These are phyloP conservation scores for Coluber constrictor DNA, from an alignment of 2,797 vertebrate genomes.

Conservation along the genomic window DNA sequence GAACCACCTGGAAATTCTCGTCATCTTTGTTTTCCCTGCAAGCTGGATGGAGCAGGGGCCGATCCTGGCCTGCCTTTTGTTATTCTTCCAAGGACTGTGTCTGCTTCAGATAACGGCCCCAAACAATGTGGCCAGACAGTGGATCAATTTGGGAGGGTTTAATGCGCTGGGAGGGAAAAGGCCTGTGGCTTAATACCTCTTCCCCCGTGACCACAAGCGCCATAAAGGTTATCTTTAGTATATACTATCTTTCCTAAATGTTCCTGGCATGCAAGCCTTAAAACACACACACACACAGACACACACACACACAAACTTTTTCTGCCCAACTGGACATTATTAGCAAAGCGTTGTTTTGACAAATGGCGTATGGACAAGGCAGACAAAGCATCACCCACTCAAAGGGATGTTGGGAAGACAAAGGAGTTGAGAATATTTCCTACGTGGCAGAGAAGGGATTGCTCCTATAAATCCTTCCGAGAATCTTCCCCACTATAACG, in stretches of 20 bases:
- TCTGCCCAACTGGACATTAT: neutral
- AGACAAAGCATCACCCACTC: neutral
- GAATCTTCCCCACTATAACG: too few relatives aligned
- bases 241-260: neutral
- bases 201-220: neutral
- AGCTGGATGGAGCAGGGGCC: neutral
- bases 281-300: neutral
- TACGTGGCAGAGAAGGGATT: neutral
- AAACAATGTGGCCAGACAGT: neutral
- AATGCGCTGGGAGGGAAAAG: neutral
- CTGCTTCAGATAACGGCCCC: neutral
- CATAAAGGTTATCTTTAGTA: neutral
- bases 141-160: neutral
- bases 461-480: neutral
- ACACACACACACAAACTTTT: neutral
- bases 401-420: neutral
- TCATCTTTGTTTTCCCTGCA: neutral
- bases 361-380: neutral
- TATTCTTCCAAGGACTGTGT: neutral
- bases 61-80: neutral
- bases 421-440: constrained; percentile 1
- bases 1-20: neutral
- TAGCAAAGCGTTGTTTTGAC: neutral
- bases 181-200: too few relatives aligned
- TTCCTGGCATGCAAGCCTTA: neutral